These are phyloP conservation scores for Charadrius vociferus DNA, from an alignment of 2,113 vertebrate genomes.

Conservation along the genomic window DNA sequence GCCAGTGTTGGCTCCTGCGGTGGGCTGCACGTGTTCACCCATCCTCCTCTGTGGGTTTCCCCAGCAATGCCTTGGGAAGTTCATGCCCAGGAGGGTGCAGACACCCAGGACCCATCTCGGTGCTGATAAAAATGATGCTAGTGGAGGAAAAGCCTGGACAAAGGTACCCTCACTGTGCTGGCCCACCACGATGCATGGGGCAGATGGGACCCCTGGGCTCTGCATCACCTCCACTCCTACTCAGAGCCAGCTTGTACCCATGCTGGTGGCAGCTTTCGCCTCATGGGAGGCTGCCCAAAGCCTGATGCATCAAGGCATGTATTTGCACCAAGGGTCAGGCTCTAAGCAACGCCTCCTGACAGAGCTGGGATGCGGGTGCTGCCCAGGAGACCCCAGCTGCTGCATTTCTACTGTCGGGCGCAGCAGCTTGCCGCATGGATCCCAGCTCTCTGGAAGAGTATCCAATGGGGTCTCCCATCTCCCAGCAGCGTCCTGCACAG, in stretches of 20 bases:
- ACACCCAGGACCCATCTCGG: neutral
- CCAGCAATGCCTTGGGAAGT: neutral
- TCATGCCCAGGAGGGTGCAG: neutral
- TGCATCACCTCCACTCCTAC: neutral
- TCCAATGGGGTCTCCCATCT: neutral
- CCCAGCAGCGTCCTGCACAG: rapidly evolving
- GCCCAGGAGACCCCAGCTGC: neutral
- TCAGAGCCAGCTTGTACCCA: neutral
- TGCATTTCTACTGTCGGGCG: neutral
- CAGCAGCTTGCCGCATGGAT: neutral
- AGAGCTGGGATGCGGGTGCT: neutral
- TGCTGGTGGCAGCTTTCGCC: neutral
- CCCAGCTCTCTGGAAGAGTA: neutral
- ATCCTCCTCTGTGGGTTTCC: too few species aligned
- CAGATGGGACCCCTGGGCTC: neutral
- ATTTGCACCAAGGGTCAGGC: neutral
- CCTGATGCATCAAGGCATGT: neutral
- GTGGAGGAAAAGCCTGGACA: neutral
- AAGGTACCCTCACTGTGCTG: rapidly evolving
- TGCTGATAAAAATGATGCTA: neutral
- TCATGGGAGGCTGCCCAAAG: neutral
- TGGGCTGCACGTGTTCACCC: neutral
- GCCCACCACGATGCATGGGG: too few species aligned
- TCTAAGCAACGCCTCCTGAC: neutral
- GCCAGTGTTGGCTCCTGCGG: rapidly evolving